Evolutionary conservation across 2,888 invertebrate genomes (phyloP).

Genomic region (Cataglyphis rosenhaueri): DNA sequence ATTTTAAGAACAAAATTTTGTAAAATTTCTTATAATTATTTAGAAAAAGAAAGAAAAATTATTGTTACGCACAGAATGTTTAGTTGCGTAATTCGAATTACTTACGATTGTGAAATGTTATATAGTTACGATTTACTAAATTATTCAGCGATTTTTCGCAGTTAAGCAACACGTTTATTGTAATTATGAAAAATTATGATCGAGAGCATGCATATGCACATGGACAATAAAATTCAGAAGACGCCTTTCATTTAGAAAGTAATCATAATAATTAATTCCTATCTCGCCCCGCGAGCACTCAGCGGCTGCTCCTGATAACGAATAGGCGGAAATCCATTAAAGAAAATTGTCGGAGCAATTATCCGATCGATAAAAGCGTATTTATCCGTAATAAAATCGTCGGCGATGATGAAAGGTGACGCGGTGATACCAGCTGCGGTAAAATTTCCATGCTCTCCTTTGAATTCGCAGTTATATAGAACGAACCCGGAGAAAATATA

Average conservation of each 20-base stretch:
- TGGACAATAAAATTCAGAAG: not conserved
- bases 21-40: not conserved
- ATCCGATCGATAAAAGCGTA: conserved; percentile 41
- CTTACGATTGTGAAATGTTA: not conserved
- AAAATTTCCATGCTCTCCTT: not conserved
- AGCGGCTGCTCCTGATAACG: conserved; percentile 15
- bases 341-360: conserved; percentile 53
- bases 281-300: conserved; percentile 4
- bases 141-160: not conserved
- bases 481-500: not conserved
- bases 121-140: not conserved
- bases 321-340: conserved; percentile 47
- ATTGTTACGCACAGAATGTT: not conserved
- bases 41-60: not conserved
- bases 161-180: not conserved
- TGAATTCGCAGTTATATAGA: not conserved
- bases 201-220: not conserved
- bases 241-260: conserved; percentile 26
- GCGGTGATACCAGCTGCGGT: not conserved
- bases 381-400: conserved; percentile 30
- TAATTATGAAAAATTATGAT: not conserved
- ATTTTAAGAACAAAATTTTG: not conserved
- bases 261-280: conserved; percentile 54
- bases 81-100: not conserved
- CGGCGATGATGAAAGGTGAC: conserved; percentile 21